These are phyloP conservation scores for Platygyra sinensis DNA, from an alignment of 64 coral and sea anemone genomes.

Conservation along the genomic window DNA sequence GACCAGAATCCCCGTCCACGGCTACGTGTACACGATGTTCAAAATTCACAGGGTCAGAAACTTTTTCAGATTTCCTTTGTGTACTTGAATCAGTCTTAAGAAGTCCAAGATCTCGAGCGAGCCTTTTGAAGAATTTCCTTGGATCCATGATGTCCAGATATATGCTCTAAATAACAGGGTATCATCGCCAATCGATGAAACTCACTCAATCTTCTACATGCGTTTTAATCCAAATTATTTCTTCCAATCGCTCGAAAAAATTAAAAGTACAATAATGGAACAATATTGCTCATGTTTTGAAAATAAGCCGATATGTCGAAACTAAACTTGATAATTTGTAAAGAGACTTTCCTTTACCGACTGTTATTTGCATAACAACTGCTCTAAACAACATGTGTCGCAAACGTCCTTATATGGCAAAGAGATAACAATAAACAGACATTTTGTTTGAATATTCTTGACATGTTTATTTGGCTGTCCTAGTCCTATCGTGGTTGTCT, in stretches of 20 bases:
- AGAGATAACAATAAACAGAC: neutral
- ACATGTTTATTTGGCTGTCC: neutral
- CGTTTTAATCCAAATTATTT: neutral
- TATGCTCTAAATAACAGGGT: neutral
- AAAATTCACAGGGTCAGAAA: slow-evolving; percentile 50
- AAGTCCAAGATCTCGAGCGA: slow-evolving; percentile 7
- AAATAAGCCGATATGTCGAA: slow-evolving; percentile 26
- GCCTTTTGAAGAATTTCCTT: slow-evolving; percentile 28
- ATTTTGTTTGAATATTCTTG: neutral
- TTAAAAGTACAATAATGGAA: neutral
- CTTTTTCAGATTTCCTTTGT: neutral
- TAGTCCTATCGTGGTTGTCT: neutral
- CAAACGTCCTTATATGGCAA: neutral
- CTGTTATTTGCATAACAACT: slow-evolving; percentile 26
- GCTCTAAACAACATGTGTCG: neutral
- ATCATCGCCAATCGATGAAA: neutral
- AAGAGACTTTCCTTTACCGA: neutral
- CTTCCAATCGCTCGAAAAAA: neutral
- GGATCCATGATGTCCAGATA: slow-evolving; percentile 4
- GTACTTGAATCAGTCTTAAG: neutral
- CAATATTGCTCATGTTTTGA: neutral
- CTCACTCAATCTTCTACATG: neutral
- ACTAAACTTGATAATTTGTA: slow-evolving; percentile 36
- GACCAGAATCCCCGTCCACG: slow-evolving; percentile 26
- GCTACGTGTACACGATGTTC: slow-evolving; percentile 54